A percentile compares a stretch with the other conserved stretches of the same genome.
These are phyloP conservation scores for Cydia pomonella DNA, from an alignment of 1,140 invertebrate species.

Conservation along the genomic window DNA sequence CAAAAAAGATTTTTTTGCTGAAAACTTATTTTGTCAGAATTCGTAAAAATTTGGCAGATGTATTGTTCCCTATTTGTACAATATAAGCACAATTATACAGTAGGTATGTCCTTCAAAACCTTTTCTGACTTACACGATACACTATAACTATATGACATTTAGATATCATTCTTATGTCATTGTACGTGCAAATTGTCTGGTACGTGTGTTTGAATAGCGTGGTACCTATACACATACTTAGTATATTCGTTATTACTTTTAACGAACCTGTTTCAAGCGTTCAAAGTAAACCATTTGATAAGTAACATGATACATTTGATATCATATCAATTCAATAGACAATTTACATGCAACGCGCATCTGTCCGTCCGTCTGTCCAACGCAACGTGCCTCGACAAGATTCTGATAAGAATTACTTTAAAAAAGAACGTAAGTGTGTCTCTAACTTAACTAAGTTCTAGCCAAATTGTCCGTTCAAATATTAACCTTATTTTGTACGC, in stretches of 20 bases:
- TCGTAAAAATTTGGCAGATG: too few relatives aligned
- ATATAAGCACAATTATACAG: too few relatives aligned
- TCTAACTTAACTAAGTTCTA: background rate
- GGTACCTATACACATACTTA: too few relatives aligned
- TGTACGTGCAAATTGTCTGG: too few relatives aligned
- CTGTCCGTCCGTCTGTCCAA: slow-evolving; percentile 6
- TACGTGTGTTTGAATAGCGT: too few relatives aligned
- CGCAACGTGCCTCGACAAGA: background rate
- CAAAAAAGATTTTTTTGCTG: too few relatives aligned
- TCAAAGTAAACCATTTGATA: background rate
- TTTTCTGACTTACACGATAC: too few relatives aligned
- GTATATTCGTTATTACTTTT: background rate
- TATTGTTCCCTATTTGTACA: too few relatives aligned
- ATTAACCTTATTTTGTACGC: background rate
- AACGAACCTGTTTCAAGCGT: background rate
- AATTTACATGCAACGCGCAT: background rate
- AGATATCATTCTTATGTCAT: too few relatives aligned
- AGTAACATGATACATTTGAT: slow-evolving; percentile 10
- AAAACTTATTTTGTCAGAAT: too few relatives aligned
- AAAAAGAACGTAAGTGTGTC: background rate
- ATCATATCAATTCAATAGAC: slow-evolving; percentile 5
- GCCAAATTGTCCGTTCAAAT: background rate
- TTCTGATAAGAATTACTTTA: background rate
- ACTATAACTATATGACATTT: too few relatives aligned
- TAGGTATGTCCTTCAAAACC: too few relatives aligned